Percentiles rank a stretch among this genome's conserved stretches.
These are phyloP conservation scores for Vanacampus margaritifer DNA, from an alignment of 2,113 vertebrate genomes.

Conservation along the genomic window DNA sequence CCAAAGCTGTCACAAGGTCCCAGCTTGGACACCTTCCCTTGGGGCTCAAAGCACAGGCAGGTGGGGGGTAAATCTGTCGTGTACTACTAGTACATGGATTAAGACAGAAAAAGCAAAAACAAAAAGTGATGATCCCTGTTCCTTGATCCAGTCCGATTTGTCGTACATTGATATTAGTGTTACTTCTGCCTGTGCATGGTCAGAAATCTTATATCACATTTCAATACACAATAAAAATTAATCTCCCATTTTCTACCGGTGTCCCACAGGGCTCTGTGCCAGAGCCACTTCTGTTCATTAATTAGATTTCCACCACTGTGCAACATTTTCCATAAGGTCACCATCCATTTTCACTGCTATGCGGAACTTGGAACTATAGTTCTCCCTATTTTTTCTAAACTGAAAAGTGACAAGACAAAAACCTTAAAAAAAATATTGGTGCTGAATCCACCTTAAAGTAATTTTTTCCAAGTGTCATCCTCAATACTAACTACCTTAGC, in stretches of 20 bases:
- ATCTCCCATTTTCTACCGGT: neutral
- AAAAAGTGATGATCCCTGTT: slow-evolving; percentile 5
- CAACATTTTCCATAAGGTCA: neutral
- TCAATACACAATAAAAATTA: neutral
- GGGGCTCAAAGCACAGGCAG: slow-evolving; percentile 31
- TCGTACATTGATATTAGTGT: neutral
- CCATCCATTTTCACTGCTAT: neutral
- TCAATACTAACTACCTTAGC: too few relatives aligned
- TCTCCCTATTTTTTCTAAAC: neutral
- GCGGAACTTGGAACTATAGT: neutral
- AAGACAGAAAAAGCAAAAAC: slow-evolving; percentile 31
- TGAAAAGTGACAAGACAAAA: neutral
- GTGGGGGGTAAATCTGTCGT: neutral
- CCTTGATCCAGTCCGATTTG: slow-evolving; percentile 22
- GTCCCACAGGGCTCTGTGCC: neutral
- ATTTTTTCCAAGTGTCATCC: too few relatives aligned
- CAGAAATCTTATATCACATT: neutral
- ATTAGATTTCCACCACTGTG: neutral
- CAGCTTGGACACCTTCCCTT: slow-evolving; percentile 29
- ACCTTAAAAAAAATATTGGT: too few relatives aligned
- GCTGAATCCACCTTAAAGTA: too few relatives aligned
- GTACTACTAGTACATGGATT: slow-evolving; percentile 28
- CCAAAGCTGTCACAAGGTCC: slow-evolving; percentile 34
- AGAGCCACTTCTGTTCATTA: neutral
- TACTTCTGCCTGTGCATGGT: neutral